Conservation (phyloP, 1,140 invertebrate genomes). For the Solen grandis region DNA sequence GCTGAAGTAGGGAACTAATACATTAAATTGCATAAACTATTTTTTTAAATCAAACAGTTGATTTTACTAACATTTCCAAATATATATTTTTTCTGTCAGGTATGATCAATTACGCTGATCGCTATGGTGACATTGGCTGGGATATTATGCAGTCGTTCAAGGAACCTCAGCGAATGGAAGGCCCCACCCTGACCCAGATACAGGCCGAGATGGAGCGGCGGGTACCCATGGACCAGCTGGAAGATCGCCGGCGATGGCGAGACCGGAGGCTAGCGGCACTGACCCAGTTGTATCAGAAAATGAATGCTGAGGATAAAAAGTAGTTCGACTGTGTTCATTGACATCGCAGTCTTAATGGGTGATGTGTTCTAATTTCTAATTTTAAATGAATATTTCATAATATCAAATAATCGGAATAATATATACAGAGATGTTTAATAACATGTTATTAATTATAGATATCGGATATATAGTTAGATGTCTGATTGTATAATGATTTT, state of each 20-base stretch:
- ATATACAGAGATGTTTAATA: too few species aligned
- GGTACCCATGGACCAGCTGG: slow-evolving; percentile 88
- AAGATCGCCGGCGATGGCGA: slow-evolving; percentile 89
- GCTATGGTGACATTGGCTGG: slow-evolving; percentile 83
- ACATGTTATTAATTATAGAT: too few species aligned
- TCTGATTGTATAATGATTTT: too few species aligned
- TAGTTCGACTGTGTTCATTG: too few species aligned
- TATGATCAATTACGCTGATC: slow-evolving; percentile 86
- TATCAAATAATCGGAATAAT: too few species aligned
- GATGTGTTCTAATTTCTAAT: too few species aligned
- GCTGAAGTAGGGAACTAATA: background rate
- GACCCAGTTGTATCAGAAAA: slow-evolving; percentile 89
- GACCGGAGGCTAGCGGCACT: slow-evolving; percentile 91
- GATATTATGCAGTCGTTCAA: slow-evolving; percentile 61
- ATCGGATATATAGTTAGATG: too few species aligned
- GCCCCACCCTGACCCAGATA: slow-evolving; percentile 62
- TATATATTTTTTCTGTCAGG: too few species aligned
- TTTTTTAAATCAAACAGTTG: slow-evolving; percentile 22
- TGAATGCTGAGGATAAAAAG: slow-evolving; percentile 59
- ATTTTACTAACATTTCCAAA: too few species aligned
- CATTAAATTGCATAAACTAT: background rate
- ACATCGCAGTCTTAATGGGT: too few species aligned
- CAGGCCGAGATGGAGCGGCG: slow-evolving; percentile 60
- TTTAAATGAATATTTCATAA: too few species aligned
- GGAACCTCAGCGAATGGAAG: slow-evolving; percentile 60